phyloP scores from a whole-genome alignment of 2,797 vertebrate species.

The Antennarius maculatus region DNA sequence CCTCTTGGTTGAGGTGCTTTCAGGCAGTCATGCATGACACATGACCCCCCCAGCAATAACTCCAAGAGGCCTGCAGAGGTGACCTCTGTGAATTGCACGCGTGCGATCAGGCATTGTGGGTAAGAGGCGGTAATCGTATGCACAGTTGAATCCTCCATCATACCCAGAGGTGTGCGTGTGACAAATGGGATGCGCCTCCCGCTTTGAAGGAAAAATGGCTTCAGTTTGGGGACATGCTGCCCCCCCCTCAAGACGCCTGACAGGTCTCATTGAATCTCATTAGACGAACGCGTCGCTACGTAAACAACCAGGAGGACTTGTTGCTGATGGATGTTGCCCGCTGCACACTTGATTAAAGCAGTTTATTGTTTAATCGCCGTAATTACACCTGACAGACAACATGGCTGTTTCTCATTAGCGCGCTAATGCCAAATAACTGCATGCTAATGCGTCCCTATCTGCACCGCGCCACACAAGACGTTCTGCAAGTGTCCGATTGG shows the following conservation, averaged over 20 bases:
- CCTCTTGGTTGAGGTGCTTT: constrained; percentile 67
- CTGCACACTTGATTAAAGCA: constrained; percentile 55
- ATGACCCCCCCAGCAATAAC: constrained; percentile 77
- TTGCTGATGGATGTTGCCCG: constrained; percentile 43
- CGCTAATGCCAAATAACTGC: constrained; percentile 29
- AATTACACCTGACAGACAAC: constrained; percentile 51
- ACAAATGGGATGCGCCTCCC: constrained; percentile 66
- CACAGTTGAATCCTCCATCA: constrained; percentile 64
- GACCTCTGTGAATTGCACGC: constrained; percentile 75
- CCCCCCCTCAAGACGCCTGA: constrained; percentile 53
- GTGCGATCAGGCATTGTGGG: constrained; percentile 68
- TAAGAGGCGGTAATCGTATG: constrained; percentile 68
- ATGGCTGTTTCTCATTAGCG: constrained; percentile 39
- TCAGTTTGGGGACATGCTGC: constrained; percentile 36
- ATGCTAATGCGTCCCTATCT: constrained; percentile 19
- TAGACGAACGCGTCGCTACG: constrained; percentile 56
- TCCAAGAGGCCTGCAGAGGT: constrained; percentile 75
- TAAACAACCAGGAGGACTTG: constrained; percentile 42
- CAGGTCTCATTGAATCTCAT: constrained; percentile 67
- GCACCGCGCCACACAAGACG: background rate
- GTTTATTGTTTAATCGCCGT: constrained; percentile 51
- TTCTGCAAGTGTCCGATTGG: background rate
- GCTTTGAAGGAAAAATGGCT: constrained; percentile 41
- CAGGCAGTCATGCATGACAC: constrained; percentile 69
- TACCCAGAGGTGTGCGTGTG: constrained; percentile 58